A percentile compares a stretch with the other conserved stretches of the same genome.
Conservation (phyloP, 1,140 invertebrate species). For the Harlomillsia oculata region DNA sequence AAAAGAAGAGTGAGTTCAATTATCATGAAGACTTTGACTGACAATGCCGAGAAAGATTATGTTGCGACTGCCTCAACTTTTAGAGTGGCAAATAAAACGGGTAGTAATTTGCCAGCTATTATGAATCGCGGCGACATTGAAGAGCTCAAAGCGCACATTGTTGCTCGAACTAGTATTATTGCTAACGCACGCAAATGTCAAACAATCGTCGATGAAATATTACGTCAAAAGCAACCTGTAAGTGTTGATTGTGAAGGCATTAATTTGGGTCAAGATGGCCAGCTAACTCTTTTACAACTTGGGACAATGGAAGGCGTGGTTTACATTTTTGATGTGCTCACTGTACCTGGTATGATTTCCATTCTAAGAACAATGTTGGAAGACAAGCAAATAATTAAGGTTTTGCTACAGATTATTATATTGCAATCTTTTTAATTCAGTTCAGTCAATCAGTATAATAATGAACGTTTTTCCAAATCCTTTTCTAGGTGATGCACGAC, state of each 20-base stretch:
- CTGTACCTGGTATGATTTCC: conserved; percentile 66
- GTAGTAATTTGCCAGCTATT: conserved; percentile 37
- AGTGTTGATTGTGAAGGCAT: conserved; percentile 85
- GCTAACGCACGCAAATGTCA: conserved; percentile 62
- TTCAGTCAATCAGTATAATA: conserved; percentile 5
- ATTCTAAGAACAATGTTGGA: conserved; percentile 67
- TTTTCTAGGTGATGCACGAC: conserved; percentile 74
- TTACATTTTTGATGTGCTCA: conserved; percentile 75
- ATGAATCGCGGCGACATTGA: conserved; percentile 41
- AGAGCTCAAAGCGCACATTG: conserved; percentile 68
- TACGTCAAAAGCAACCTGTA: conserved; percentile 49
- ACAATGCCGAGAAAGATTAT: conserved; percentile 71
- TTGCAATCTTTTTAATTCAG: neutral
- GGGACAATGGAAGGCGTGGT: conserved; percentile 46
- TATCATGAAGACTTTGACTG: conserved; percentile 76
- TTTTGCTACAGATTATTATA: too few species aligned
- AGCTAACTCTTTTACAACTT: conserved; percentile 75
- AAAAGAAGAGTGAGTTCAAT: conserved; percentile 79
- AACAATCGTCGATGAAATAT: conserved; percentile 64
- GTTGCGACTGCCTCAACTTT: neutral
- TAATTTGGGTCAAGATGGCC: conserved; percentile 72
- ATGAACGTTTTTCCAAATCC: neutral
- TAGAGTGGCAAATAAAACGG: neutral
- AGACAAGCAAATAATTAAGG: conserved; percentile 69
- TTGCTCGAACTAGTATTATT: conserved; percentile 66